phyloP scores from a whole-genome alignment of 2,888 invertebrate species.

The Apotomis capreana region DNA sequence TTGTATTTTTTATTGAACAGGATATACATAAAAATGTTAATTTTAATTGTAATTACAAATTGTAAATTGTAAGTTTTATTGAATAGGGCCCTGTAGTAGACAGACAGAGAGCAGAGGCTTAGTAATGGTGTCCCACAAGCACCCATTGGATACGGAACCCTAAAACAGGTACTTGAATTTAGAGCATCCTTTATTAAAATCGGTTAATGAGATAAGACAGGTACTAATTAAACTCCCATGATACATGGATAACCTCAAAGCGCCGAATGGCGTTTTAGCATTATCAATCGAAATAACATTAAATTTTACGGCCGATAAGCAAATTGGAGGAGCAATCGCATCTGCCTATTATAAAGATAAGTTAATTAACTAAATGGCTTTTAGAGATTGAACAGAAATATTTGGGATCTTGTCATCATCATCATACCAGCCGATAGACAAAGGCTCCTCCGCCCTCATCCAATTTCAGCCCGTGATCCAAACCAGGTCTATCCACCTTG shows the following conservation, averaged over 20 bases:
- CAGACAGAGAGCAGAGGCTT: too few relatives aligned
- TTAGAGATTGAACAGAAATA: not conserved
- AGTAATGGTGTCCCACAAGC: too few relatives aligned
- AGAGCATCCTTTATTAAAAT: not conserved
- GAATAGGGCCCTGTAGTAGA: too few relatives aligned
- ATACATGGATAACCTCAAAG: slow-evolving; percentile 30
- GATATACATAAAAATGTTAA: too few relatives aligned
- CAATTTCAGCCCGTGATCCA: too few relatives aligned
- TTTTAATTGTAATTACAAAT: too few relatives aligned
- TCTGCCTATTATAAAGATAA: slow-evolving; percentile 40
- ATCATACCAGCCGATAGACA: too few relatives aligned
- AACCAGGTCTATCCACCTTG: too few relatives aligned
- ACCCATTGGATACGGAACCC: too few relatives aligned
- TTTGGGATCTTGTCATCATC: not conserved
- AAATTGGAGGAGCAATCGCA: slow-evolving; percentile 33
- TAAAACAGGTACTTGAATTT: not conserved
- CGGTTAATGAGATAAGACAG: slow-evolving; percentile 8
- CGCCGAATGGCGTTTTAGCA: slow-evolving; percentile 36
- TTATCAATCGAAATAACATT: slow-evolving; percentile 42
- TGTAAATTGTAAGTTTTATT: too few relatives aligned
- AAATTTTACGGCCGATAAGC: slow-evolving; percentile 44
- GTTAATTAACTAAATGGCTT: slow-evolving; percentile 36
- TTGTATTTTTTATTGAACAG: too few relatives aligned
- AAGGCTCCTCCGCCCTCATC: too few relatives aligned
- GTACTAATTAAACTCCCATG: slow-evolving; percentile 35